Evolutionary conservation across 1,140 invertebrate genomes (phyloP).

Genomic region (Drosophila navojoa): DNA sequence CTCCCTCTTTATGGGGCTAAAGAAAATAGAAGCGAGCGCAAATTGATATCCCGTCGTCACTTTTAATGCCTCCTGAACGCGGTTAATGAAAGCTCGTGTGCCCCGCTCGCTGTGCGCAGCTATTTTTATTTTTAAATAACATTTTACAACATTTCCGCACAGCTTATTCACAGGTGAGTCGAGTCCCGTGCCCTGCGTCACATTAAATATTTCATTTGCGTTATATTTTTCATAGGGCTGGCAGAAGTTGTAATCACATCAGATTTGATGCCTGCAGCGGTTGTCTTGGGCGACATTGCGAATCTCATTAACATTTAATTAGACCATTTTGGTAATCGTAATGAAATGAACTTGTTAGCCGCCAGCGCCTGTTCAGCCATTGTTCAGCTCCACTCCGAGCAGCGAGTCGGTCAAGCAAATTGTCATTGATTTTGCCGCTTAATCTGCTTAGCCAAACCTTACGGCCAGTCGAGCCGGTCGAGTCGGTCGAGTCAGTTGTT

Average conservation of each 20-base stretch:
- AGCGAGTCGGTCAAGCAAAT: slow-evolving; percentile 54
- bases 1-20: slow-evolving; percentile 28
- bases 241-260: slow-evolving; percentile 10
- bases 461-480: slow-evolving; percentile 9
- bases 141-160: slow-evolving; percentile 59
- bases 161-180: slow-evolving; percentile 58
- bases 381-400: slow-evolving; percentile 40
- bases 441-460: slow-evolving; percentile 56
- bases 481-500: slow-evolving; percentile 15
- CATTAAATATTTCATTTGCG: background rate
- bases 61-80: slow-evolving; percentile 66
- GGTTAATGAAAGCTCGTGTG: slow-evolving; percentile 68
- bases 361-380: slow-evolving; percentile 32
- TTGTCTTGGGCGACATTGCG: slow-evolving; percentile 20
- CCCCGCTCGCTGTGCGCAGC: slow-evolving; percentile 32
- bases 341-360: slow-evolving; percentile 73
- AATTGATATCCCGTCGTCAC: slow-evolving; percentile 73
- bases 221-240: background rate
- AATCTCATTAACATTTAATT: slow-evolving; percentile 77
- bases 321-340: slow-evolving; percentile 63
- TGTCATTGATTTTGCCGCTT: slow-evolving; percentile 74
- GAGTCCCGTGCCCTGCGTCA: slow-evolving; percentile 1
- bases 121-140: slow-evolving; percentile 66
- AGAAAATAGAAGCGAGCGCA: slow-evolving; percentile 14
- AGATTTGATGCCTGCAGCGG: slow-evolving; percentile 4